These are phyloP conservation scores for Haliclystus octoradiatus DNA, from an alignment of 30 jellyfish, hydroid and myxozoan genomes.

Conservation along the genomic window DNA sequence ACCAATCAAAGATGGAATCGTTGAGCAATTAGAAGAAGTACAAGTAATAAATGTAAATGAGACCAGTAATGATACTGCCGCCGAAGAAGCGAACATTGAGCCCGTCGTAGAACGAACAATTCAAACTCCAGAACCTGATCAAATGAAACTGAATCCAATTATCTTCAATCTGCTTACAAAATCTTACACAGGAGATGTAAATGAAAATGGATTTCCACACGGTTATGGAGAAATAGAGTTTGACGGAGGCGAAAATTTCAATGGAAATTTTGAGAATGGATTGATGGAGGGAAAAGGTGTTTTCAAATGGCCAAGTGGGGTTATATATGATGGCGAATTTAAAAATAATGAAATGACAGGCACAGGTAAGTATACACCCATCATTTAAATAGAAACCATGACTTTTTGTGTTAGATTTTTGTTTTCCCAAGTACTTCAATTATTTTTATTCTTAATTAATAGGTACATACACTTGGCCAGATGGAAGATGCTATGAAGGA, in stretches of 20 bases:
- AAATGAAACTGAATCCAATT: slow-evolving; percentile 66
- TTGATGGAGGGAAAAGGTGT: slow-evolving; percentile 87
- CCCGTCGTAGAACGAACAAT: background rate
- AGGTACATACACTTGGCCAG: slow-evolving; percentile 95
- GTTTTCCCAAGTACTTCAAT: too few species aligned
- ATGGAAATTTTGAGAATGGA: slow-evolving; percentile 52
- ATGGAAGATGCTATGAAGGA: slow-evolving; percentile 87
- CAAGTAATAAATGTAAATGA: background rate
- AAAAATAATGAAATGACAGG: slow-evolving; percentile 43
- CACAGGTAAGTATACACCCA: slow-evolving; percentile 38
- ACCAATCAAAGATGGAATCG: background rate
- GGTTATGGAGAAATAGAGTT: slow-evolving; percentile 31
- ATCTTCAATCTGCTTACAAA: slow-evolving; percentile 41
- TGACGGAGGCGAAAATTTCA: slow-evolving; percentile 54
- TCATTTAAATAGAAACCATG: too few species aligned
- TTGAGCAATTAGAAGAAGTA: background rate
- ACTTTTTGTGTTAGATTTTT: too few species aligned
- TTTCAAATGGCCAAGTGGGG: slow-evolving; percentile 75
- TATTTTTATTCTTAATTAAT: background rate
- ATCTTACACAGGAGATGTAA: slow-evolving; percentile 50
- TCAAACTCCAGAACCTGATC: slow-evolving; percentile 37
- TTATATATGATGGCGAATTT: slow-evolving; percentile 65
- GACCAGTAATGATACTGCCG: background rate
- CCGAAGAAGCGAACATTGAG: background rate
- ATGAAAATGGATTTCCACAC: slow-evolving; percentile 29